Percentiles rank a stretch among this genome's conserved stretches.
Conservation (phyloP, 1,140 invertebrate genomes). For the Latrodectus geometricus region DNA sequence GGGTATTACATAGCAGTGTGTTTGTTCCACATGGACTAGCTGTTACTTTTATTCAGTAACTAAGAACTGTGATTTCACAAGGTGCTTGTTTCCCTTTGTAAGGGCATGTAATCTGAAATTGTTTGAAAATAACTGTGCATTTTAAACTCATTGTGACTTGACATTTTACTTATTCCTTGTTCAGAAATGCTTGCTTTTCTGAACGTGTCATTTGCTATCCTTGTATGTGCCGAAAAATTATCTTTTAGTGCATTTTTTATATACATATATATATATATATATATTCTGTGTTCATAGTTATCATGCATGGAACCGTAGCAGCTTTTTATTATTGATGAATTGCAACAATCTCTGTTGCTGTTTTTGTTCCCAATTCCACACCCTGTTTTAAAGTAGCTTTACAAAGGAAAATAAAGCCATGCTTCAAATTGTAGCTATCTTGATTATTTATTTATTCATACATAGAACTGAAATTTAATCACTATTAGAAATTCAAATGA, state of each 20-base stretch:
- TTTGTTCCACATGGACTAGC: constrained; percentile 49
- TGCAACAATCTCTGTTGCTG: constrained; percentile 54
- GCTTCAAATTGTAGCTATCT: neutral
- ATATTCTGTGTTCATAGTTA: constrained; percentile 59
- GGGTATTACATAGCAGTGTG: constrained; percentile 50
- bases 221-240: constrained; percentile 47
- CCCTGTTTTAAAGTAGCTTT: constrained; percentile 61
- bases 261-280: neutral
- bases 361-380: constrained; percentile 55
- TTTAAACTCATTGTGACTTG: constrained; percentile 48
- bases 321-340: constrained; percentile 48
- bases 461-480: too few relatives aligned
- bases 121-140: constrained; percentile 43
- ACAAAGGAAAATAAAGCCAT: constrained; percentile 59
- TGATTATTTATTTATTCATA: neutral
- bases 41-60: constrained; percentile 48
- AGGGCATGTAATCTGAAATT: constrained; percentile 49
- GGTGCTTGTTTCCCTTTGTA: constrained; percentile 59
- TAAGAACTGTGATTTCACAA: constrained; percentile 55
- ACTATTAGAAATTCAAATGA: too few relatives aligned
- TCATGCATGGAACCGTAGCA: constrained; percentile 56
- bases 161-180: constrained; percentile 38
- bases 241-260: constrained; percentile 57
- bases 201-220: constrained; percentile 52
- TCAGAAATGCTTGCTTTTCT: constrained; percentile 49